phyloP scores from a whole-genome alignment of 2,113 vertebrate species.

The rat (Rattus norvegicus) region DNA sequence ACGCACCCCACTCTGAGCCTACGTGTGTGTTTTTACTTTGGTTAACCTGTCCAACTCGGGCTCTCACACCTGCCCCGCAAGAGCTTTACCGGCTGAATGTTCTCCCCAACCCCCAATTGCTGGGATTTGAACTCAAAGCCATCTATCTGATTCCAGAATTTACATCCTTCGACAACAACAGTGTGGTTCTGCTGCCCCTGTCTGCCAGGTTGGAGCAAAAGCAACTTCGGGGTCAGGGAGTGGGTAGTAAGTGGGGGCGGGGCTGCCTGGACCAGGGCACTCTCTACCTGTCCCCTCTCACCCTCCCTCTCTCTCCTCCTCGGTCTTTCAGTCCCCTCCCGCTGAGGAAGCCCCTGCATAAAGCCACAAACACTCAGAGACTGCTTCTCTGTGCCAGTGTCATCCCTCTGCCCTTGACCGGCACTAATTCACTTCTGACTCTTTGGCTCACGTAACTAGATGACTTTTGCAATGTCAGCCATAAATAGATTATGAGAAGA shows the following conservation, averaged over 20 bases:
- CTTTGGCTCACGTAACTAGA: background rate
- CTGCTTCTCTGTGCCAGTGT: background rate
- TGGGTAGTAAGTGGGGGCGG: background rate
- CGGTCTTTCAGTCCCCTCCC: background rate
- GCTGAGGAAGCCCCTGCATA: fast-evolving
- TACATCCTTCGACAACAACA: fast-evolving
- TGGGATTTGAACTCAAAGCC: background rate
- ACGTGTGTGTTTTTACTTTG: background rate
- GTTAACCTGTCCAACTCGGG: background rate
- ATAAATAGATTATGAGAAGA: constrained; percentile 75
- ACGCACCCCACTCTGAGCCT: background rate
- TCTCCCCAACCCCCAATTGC: background rate
- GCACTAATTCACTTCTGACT: background rate
- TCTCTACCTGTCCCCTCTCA: background rate
- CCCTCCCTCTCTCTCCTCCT: too few relatives aligned
- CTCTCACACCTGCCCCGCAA: background rate
- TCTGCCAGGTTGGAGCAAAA: background rate
- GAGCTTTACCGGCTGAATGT: background rate
- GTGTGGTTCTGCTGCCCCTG: fast-evolving
- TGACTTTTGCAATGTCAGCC: constrained; percentile 70
- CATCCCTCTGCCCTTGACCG: background rate
- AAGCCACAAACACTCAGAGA: fast-evolving
- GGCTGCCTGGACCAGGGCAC: background rate
- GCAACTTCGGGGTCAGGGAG: background rate
- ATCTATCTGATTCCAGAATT: background rate